Conservation (phyloP, 2,113 vertebrate genomes). For the Brienomyrus brachyistius region DNA sequence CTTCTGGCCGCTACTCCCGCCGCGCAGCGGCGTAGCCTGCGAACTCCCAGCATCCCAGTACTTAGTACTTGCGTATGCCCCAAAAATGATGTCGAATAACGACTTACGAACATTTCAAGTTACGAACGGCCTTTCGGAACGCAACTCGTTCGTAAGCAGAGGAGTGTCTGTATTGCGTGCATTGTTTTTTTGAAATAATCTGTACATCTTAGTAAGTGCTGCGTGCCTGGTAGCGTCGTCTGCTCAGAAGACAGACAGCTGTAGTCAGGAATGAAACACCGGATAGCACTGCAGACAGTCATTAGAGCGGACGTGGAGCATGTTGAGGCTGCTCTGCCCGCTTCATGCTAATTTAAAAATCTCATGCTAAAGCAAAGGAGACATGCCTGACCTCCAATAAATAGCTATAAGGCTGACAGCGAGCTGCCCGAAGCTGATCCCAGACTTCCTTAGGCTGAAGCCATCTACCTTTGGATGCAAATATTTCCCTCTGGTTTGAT, state of each 20-base stretch:
- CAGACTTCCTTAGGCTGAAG: not conserved
- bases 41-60: too few relatives aligned
- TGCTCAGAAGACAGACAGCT: not conserved
- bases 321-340: not conserved
- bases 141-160: too few relatives aligned
- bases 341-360: not conserved
- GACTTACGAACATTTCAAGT: too few relatives aligned
- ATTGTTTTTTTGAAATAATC: not conserved
- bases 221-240: not conserved
- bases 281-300: not conserved
- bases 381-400: not conserved
- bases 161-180: not conserved
- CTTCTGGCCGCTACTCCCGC: too few relatives aligned
- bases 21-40: too few relatives aligned
- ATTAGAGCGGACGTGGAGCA: not conserved
- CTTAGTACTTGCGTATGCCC: too few relatives aligned
- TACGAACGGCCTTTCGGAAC: too few relatives aligned
- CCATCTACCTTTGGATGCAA: not conserved
- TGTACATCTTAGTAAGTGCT: not conserved
- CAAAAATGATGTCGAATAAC: too few relatives aligned
- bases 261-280: not conserved
- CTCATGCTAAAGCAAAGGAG: not conserved
- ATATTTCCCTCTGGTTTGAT: not conserved
- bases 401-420: not conserved
- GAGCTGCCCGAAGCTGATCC: not conserved